Evolutionary conservation across 2,797 vertebrate genomes (phyloP).

Genomic region (Cryptoprocta ferox): DNA sequence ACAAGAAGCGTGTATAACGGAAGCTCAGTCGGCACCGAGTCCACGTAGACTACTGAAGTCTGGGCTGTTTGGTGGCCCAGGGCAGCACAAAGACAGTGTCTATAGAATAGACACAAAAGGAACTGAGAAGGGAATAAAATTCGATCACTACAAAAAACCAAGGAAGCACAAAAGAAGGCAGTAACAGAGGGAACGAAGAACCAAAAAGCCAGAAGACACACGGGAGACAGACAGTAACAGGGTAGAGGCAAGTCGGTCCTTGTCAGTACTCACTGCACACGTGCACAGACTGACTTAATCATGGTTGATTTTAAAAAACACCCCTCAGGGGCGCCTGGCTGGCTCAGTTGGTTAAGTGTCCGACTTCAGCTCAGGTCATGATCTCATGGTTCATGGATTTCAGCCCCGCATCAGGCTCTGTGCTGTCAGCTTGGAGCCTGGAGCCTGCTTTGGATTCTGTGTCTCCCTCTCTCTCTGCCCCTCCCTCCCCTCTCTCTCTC

Average conservation of each 20-base stretch:
- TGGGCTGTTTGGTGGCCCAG: too few relatives aligned
- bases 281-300: background rate
- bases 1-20: too few relatives aligned
- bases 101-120: background rate
- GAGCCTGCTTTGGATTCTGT: too few relatives aligned
- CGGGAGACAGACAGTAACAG: background rate
- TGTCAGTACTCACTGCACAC: accelerated
- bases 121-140: background rate
- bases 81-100: background rate
- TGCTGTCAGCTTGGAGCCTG: too few relatives aligned
- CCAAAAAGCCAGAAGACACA: accelerated
- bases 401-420: too few relatives aligned
- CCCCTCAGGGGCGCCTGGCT: too few relatives aligned
- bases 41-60: background rate
- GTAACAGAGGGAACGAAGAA: accelerated
- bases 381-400: too few relatives aligned
- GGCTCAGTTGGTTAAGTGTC: too few relatives aligned
- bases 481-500: too few relatives aligned
- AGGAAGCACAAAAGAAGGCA: background rate
- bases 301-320: background rate
- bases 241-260: background rate
- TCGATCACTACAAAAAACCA: background rate
- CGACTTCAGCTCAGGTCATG: too few relatives aligned
- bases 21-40: background rate
- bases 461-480: too few relatives aligned